phyloP scores from a whole-genome alignment of 2,888 invertebrate species.

The Caenorhabditis panamensis region DNA sequence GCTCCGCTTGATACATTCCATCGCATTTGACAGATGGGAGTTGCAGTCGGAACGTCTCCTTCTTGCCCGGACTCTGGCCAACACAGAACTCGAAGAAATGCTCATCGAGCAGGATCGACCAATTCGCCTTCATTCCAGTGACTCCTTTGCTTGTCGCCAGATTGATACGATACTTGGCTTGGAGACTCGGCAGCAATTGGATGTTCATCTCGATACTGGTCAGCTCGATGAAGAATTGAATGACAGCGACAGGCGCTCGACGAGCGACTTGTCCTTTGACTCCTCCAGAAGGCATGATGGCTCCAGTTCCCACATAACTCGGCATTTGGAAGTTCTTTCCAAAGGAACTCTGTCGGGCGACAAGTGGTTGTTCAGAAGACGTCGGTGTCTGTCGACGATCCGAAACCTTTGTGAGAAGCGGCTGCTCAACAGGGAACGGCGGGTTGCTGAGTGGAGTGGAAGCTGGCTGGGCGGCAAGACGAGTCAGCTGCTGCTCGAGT shows the following conservation, averaged over 20 bases:
- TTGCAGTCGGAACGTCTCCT: constrained; percentile 61
- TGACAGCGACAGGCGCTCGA: constrained; percentile 41
- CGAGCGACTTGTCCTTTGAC: constrained; percentile 11
- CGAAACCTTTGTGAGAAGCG: constrained; percentile 5
- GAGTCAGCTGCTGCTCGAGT: constrained; percentile 66
- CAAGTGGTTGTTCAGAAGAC: not conserved
- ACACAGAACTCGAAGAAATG: constrained; percentile 69
- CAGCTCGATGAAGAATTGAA: constrained; percentile 53
- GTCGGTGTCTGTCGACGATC: constrained; percentile 6
- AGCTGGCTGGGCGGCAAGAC: constrained; percentile 62
- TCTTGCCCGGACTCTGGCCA: constrained; percentile 54
- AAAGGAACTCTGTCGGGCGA: not conserved
- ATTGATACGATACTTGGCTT: constrained; percentile 96
- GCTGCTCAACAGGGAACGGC: constrained; percentile 31
- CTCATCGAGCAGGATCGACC: constrained; percentile 84
- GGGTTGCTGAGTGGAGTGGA: constrained; percentile 34
- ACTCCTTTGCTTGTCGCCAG: constrained; percentile 84
- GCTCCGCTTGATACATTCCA: constrained; percentile 60
- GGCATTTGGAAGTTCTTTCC: constrained; percentile 9
- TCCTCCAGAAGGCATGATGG: not conserved
- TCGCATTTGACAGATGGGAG: constrained; percentile 61
- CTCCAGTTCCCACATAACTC: not conserved
- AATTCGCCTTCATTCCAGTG: constrained; percentile 84
- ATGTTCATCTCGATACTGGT: constrained; percentile 89
- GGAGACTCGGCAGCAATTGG: constrained; percentile 94